A percentile compares a stretch with the other conserved stretches of the same genome.
These are phyloP conservation scores for Incurvaria masculella DNA, from an alignment of 2,888 invertebrate genomes.

Conservation along the genomic window DNA sequence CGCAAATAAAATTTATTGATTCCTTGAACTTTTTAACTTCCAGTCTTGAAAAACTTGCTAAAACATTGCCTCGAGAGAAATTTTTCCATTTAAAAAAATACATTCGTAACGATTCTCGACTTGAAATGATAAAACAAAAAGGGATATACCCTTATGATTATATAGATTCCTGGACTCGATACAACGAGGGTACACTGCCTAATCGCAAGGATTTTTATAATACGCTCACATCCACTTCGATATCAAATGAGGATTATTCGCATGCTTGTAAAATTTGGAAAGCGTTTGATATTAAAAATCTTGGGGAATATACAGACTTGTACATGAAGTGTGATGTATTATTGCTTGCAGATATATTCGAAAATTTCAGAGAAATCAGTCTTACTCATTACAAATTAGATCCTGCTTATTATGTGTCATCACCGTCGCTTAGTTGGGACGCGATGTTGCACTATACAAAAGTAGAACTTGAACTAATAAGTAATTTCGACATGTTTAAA, in stretches of 20 bases:
- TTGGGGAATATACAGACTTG: slow-evolving; percentile 11
- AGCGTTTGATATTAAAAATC: slow-evolving; percentile 4
- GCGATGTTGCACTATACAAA: no score
- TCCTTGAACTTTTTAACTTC: slow-evolving; percentile 9
- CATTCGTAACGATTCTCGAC: slow-evolving; percentile 4
- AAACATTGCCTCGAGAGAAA: slow-evolving; percentile 2
- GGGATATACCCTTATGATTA: slow-evolving; percentile 12
- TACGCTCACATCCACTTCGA: slow-evolving; percentile 1
- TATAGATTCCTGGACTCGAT: slow-evolving; percentile 7
- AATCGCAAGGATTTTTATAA: slow-evolving; percentile 2
- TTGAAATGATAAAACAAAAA: slow-evolving; percentile 6
- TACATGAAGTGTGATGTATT: slow-evolving; percentile 11
- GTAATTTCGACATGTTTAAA: no score
- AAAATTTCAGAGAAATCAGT: slow-evolving; percentile 10
- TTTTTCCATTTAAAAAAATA: slow-evolving; percentile 5
- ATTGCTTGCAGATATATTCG: slow-evolving; percentile 8
- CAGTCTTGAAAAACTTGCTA: slow-evolving; percentile 9
- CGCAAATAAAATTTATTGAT: slow-evolving; percentile 6
- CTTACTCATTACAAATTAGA: slow-evolving; percentile 6
- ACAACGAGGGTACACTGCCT: slow-evolving; percentile 7
- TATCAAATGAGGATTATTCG: background rate
- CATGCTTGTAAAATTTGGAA: slow-evolving; percentile 5
- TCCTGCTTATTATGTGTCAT: slow-evolving; percentile 7
- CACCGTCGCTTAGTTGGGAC: slow-evolving; percentile 10
- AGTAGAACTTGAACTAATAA: no score